Evolutionary conservation across 2,113 vertebrate species (phyloP).

Genomic region (Entosphenus tridentatus): DNA sequence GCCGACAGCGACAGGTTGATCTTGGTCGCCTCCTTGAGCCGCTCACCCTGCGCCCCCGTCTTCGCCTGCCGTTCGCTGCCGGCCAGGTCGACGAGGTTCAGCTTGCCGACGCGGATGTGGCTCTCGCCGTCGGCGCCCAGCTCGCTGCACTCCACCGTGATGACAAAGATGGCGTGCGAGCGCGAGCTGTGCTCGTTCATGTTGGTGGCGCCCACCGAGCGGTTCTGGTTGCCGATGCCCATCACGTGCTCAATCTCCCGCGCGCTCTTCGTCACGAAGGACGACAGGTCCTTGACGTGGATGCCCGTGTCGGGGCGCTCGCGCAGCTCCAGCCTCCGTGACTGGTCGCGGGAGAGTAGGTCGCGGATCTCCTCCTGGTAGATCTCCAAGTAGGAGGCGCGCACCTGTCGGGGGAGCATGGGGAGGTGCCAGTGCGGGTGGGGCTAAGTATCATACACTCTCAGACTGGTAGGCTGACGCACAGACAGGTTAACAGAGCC

Average conservation of each 20-base stretch:
- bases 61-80: constrained; percentile 81
- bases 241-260: constrained; percentile 83
- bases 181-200: constrained; percentile 85
- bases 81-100: constrained; percentile 84
- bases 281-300: constrained; percentile 71
- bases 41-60: constrained; percentile 31
- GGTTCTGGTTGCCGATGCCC: constrained; percentile 64
- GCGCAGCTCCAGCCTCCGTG: constrained; percentile 62
- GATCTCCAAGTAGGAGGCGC: constrained; percentile 91
- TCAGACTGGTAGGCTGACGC: too few species aligned
- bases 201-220: constrained; percentile 67
- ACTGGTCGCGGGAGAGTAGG: constrained; percentile 65
- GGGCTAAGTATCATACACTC: too few species aligned
- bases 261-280: constrained; percentile 82
- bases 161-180: constrained; percentile 71
- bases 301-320: constrained; percentile 59
- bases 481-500: too few species aligned
- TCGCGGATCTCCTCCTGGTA: constrained; percentile 90
- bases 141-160: constrained; percentile 79
- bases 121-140: constrained; percentile 49
- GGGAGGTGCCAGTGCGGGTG: too few species aligned
- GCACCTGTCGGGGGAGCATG: constrained; percentile 7
- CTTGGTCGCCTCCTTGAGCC: constrained; percentile 70
- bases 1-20: constrained; percentile 88
- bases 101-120: constrained; percentile 82